Percentiles rank a stretch among this genome's conserved stretches.
Conservation (phyloP, 2,888 invertebrate genomes). For the Melanophora roralis region DNA sequence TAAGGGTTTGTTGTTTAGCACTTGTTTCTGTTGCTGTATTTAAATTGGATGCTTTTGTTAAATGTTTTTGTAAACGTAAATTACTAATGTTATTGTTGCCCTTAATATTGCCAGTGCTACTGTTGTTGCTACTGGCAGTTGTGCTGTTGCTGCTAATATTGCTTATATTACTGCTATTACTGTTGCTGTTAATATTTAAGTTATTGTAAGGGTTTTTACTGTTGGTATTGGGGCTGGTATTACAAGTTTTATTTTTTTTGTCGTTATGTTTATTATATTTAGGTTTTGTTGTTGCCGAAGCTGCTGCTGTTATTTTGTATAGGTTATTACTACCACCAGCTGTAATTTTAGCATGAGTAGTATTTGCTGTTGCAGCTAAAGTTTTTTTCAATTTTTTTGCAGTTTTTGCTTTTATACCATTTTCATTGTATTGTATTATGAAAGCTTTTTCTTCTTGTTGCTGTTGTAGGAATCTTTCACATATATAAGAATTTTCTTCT, state of each 20-base stretch:
- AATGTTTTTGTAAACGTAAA: conserved; percentile 22
- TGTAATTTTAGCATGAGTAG: conserved; percentile 54
- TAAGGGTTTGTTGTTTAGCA: not conserved
- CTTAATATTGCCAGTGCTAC: not conserved
- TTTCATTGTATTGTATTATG: not conserved
- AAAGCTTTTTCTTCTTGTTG: not conserved
- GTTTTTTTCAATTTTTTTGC: conserved; percentile 41
- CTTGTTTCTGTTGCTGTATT: conserved; percentile 9
- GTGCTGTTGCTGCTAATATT: not conserved
- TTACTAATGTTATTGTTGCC: conserved; percentile 22
- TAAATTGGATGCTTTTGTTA: conserved; percentile 24
- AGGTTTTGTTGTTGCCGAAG: conserved; percentile 10
- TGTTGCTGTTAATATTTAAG: not conserved
- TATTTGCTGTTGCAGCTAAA: conserved; percentile 41
- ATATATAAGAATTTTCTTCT: conserved; percentile 12
- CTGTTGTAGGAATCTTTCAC: conserved; percentile 14
- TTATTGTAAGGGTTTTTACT: conserved; percentile 1
- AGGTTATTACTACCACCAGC: conserved; percentile 45
- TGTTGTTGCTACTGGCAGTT: conserved; percentile 4
- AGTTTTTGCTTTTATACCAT: conserved; percentile 29
- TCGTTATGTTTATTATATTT: conserved; percentile 11
- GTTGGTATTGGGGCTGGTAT: conserved; percentile 15
- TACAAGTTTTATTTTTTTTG: conserved; percentile 1
- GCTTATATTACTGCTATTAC: conserved; percentile 34
- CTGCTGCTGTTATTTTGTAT: conserved; percentile 35